These are phyloP conservation scores for Copidosoma floridanum DNA, from an alignment of 1,140 invertebrate genomes.

Conservation along the genomic window DNA sequence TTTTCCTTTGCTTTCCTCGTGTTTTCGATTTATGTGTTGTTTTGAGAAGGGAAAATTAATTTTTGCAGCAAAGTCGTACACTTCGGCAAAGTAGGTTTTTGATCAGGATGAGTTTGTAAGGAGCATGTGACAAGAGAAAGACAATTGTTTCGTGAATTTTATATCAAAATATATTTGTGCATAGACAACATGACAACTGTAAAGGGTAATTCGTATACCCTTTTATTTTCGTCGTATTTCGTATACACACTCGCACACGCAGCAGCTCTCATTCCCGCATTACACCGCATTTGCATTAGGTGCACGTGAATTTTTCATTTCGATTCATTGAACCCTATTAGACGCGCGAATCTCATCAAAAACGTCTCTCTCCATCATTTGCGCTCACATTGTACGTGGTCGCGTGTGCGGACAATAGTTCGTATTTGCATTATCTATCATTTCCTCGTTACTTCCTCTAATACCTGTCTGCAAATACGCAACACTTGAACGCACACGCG, in stretches of 20 bases:
- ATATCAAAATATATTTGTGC: conserved; percentile 61
- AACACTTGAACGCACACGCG: too few species aligned
- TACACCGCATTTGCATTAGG: not conserved
- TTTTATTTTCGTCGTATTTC: conserved; percentile 42
- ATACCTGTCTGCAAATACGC: too few species aligned
- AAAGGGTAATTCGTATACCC: conserved; percentile 54
- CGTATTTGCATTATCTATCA: not conserved
- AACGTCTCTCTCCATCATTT: not conserved
- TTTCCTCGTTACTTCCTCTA: too few species aligned
- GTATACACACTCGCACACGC: conserved; percentile 11
- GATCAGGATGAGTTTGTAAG: too few species aligned
- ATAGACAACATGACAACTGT: conserved; percentile 56
- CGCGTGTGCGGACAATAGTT: too few species aligned
- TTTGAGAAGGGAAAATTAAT: too few species aligned
- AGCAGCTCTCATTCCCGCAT: conserved; percentile 7
- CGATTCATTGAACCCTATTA: conserved; percentile 21
- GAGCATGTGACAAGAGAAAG: conserved; percentile 24
- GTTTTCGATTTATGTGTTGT: too few species aligned
- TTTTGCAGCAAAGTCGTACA: too few species aligned
- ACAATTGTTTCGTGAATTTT: conserved; percentile 48
- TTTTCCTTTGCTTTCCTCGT: not conserved
- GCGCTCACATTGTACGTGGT: not conserved
- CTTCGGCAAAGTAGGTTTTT: too few species aligned
- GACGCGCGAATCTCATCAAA: not conserved
- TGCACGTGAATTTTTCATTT: conserved; percentile 1